Evolutionary conservation across 1,140 invertebrate species (phyloP).

Genomic region (Megalopta genalis): DNA sequence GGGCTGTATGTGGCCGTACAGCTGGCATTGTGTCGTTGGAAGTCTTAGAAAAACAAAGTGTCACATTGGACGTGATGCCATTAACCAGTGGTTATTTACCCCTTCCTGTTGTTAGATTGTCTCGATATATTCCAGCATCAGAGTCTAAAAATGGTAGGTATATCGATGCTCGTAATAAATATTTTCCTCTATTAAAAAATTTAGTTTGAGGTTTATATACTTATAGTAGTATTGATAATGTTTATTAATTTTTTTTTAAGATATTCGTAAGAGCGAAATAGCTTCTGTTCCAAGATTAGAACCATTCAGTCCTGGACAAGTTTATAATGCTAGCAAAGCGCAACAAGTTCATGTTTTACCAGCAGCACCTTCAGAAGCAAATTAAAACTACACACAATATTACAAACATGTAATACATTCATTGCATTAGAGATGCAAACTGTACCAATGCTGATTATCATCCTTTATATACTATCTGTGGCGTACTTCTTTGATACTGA

Average conservation of each 20-base stretch:
- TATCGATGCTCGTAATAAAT: not conserved
- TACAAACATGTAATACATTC: constrained; percentile 39
- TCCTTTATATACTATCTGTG: constrained; percentile 16
- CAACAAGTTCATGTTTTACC: constrained; percentile 92
- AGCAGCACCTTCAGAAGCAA: constrained; percentile 73
- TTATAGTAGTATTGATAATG: constrained; percentile 34
- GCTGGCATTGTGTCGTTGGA: constrained; percentile 92
- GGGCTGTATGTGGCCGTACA: constrained; percentile 94
- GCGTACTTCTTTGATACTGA: constrained; percentile 22
- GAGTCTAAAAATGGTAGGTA: constrained; percentile 83
- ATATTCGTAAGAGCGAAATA: constrained; percentile 73
- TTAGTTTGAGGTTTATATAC: constrained; percentile 7
- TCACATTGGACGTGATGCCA: constrained; percentile 94
- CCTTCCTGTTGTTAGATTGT: constrained; percentile 92
- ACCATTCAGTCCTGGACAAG: constrained; percentile 91
- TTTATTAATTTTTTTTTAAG: constrained; percentile 64
- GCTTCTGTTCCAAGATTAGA: constrained; percentile 84
- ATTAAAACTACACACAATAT: constrained; percentile 43
- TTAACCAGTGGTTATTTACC: constrained; percentile 93
- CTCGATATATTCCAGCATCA: constrained; percentile 93
- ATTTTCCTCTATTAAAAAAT: not conserved
- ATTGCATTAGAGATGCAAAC: constrained; percentile 21
- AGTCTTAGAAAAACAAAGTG: constrained; percentile 84
- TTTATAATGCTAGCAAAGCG: constrained; percentile 93
- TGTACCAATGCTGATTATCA: constrained; percentile 18